Evolutionary conservation across 2,113 vertebrate species (phyloP).

Genomic region (Ictalurus furcatus): DNA sequence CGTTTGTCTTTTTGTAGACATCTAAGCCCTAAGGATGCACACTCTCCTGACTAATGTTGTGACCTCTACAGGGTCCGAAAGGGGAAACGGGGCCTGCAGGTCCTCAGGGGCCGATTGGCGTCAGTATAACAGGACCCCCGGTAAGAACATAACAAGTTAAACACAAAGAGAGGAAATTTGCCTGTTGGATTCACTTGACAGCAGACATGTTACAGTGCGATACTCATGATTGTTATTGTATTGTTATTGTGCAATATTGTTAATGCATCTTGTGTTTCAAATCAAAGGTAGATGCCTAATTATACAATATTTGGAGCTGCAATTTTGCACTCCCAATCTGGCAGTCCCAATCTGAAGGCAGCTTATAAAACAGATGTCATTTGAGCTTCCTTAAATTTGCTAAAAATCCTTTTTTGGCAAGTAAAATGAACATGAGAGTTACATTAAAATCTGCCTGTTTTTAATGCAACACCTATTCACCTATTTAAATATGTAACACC

Average conservation of each 20-base stretch:
- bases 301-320: background rate
- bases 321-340: background rate
- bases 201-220: background rate
- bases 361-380: background rate
- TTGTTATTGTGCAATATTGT: background rate
- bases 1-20: background rate
- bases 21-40: background rate
- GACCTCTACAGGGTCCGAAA: slow-evolving; percentile 62
- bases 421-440: background rate
- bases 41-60: slow-evolving; percentile 5
- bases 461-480: background rate
- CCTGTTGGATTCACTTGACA: background rate
- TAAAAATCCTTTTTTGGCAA: background rate
- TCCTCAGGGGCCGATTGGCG: slow-evolving; percentile 75
- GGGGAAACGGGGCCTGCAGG: slow-evolving; percentile 79
- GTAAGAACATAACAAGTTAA: slow-evolving; percentile 66
- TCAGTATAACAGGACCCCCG: slow-evolving; percentile 71
- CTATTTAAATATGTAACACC: background rate
- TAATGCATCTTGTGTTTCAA: background rate
- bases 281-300: background rate
- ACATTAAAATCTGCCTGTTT: background rate
- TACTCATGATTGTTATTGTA: background rate
- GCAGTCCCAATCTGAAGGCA: background rate
- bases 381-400: background rate
- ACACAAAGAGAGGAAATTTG: background rate